Base-by-base conservation (phyloP, 2,888 invertebrate genomes). In the Melinaea menophilus region DNA sequence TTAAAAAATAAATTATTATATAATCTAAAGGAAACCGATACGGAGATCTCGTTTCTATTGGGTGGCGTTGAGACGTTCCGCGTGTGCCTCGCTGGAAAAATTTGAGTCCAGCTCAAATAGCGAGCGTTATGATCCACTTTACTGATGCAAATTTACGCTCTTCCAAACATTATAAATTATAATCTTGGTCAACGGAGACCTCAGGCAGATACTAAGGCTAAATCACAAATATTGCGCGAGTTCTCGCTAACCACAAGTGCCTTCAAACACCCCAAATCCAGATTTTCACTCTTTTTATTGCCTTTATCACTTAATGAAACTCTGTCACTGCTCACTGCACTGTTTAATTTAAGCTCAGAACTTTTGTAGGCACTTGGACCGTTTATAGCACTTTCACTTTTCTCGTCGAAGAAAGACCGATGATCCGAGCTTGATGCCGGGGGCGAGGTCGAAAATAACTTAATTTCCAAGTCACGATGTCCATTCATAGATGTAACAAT, bases 401-500 rank as follows among this genome's bases (percentile, higher is more conserved):
- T 88, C 75, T 87, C 88, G 73, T 82, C 87, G 77, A 90, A 88
- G 80, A 90, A 90, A 79, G 89, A 87, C 76, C 85, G 84, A 72
- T 85, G 85, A 72, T 86, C 86, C 76, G 82, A 78, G 80, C 82
- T 85, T 72, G 85, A 80, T 72, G 88, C 87, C 78, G 90, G 84
- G 70, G 92, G 91, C 77, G 92, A 91, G 73, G 93, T 92, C 72
- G 94, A 94, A 85, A 94, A 95, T 84, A 95, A 94, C 81, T 94
- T 95, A 73, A 95, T 95, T 86, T 95, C 95, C 79, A 95, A 86
- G 84, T 95, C 95, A 66, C 95, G 92, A 79, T 95, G 95, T 56
- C 95, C 95, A 79, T 95, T 94, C 72, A 93, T 92, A 55, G 95
- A 95, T 35, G 95, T 95, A 71, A 95, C 94, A 73, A 95, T 95